Base-by-base conservation (phyloP, 1,140 invertebrate genomes). In the Oedothorax gibbosus region DNA sequence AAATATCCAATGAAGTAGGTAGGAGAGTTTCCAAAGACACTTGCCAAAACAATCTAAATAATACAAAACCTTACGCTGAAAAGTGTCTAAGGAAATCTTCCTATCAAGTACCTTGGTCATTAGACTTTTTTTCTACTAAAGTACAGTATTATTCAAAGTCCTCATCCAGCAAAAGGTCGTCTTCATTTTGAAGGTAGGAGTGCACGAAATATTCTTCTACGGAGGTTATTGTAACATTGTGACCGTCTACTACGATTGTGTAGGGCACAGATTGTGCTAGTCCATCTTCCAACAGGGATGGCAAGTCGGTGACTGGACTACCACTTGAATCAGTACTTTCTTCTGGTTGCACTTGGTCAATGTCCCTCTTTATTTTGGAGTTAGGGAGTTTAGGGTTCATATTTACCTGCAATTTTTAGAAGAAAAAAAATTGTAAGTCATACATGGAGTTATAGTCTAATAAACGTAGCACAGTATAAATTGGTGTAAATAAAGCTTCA, bases 191-290 rank as follows among this genome's bases (percentile, higher is more conserved):
- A 7, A 73, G 56, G 12, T 84, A 69, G 2, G 81, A 76, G 50
- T 76, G 81, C 11, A 84, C 81, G 51, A 73, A 84, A 15, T 84
- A 84, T 20, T 75, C 81, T 49, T 84, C 71, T 15, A 84, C 14
- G 0, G 18, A 18, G 5, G 81, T 84, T 9, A 84, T 57, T 15
- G 81, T 84, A 15, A 84, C 71, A 20, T 84, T 84, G 71, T 57
- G 72, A 56, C 81, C 81, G 21, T 75, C 81, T 0, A 84, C 81
- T 15, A 84, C 7, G 18, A 84, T 65, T 9, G 81, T 84, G 20
- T 84, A 84, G 15, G 81, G 81, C 14, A 84, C 71, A 11, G 81
- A 75, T 18, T 51, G 71, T 6, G 65, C 64, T 21, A 62, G 49
- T 10, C 11, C 11, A 62, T 75, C 71, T 15, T 84, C 81, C 15